Conservation (phyloP, 2,797 vertebrate genomes). For the Pelochelys cantorii region DNA sequence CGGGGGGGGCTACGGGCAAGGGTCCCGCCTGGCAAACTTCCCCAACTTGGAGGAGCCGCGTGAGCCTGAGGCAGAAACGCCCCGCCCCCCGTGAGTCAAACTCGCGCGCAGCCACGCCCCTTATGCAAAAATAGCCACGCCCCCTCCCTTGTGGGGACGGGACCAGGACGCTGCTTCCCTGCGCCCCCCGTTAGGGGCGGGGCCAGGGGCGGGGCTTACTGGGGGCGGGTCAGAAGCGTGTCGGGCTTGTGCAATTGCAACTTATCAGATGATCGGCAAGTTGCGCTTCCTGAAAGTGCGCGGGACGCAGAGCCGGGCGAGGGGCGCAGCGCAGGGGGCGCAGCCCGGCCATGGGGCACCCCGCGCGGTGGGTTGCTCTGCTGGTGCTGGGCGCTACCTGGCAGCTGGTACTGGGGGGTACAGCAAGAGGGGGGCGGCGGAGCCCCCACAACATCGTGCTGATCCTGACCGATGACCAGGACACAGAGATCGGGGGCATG, state of each 20-base stretch:
- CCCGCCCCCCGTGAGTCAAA: background rate
- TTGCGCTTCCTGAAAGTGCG: background rate
- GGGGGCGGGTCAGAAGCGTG: background rate
- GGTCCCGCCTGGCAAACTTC: background rate
- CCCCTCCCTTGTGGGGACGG: background rate
- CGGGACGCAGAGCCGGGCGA: background rate
- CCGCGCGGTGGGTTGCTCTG: background rate
- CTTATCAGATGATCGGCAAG: background rate
- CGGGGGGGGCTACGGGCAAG: background rate
- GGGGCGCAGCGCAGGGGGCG: background rate
- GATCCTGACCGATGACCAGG: conserved; percentile 87
- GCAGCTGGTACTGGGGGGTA: conserved; percentile 20
- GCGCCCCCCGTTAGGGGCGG: no score
- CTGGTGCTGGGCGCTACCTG: conserved; percentile 71
- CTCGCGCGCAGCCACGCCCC: background rate
- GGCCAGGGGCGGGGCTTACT: background rate
- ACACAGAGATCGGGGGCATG: conserved; percentile 84
- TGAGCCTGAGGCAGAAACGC: accelerated
- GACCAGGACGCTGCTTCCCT: no score
- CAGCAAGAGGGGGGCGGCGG: no score
- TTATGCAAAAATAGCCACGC: background rate
- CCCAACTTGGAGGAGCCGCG: background rate
- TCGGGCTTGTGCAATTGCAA: background rate
- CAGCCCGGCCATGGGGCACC: background rate
- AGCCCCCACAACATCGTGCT: conserved; percentile 81